Evolutionary conservation across 2,113 vertebrate species (phyloP).

Genomic region (Cyrtonyx montezumae): DNA sequence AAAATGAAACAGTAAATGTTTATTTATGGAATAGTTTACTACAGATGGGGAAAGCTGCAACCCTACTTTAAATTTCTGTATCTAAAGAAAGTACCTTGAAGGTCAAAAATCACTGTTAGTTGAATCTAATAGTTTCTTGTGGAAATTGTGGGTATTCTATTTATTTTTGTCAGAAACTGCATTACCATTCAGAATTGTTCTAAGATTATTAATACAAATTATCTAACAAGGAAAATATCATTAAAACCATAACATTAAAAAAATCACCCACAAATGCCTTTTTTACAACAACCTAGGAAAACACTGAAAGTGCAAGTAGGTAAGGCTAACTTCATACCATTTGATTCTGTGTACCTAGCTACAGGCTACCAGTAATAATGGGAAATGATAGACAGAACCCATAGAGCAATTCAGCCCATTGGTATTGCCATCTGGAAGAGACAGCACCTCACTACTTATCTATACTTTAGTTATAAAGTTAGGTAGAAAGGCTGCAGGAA

Average conservation of each 20-base stretch:
- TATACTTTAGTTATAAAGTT: not conserved
- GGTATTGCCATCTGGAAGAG: not conserved
- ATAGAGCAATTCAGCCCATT: not conserved
- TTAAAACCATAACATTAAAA: not conserved
- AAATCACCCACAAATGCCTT: not conserved
- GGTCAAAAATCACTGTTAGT: slow-evolving; percentile 50
- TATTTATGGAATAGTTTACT: slow-evolving; percentile 73
- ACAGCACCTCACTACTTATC: not conserved
- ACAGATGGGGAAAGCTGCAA: slow-evolving; percentile 35
- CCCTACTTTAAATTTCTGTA: slow-evolving; percentile 50
- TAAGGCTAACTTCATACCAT: not conserved
- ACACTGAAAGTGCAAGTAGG: not conserved
- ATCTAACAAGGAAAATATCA: not conserved
- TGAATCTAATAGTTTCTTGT: slow-evolving; percentile 36
- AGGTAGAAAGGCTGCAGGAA: not conserved
- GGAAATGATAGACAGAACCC: not conserved
- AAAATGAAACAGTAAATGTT: slow-evolving; percentile 65
- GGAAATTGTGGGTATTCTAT: slow-evolving; percentile 15
- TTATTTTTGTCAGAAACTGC: slow-evolving; percentile 8
- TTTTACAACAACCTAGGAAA: not conserved
- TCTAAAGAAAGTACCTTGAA: slow-evolving; percentile 45
- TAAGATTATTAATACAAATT: not conserved
- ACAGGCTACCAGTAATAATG: not conserved
- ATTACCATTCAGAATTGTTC: not conserved
- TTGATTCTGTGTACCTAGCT: not conserved